phyloP scores from a whole-genome alignment of 2,888 invertebrate genomes.

The Meganola albula region DNA sequence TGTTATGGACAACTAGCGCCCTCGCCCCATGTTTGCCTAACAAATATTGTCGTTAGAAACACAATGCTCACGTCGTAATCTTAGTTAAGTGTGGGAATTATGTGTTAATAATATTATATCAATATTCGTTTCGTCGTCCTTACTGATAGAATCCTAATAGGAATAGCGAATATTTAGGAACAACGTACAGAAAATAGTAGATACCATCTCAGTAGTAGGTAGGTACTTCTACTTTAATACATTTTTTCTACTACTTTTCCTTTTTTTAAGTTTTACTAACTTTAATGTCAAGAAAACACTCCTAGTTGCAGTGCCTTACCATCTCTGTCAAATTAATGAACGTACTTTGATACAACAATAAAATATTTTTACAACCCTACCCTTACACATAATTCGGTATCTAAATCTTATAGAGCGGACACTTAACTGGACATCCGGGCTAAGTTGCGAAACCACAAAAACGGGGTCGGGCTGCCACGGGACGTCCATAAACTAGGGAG shows the following conservation, averaged over 20 bases:
- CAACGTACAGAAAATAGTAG: too few species aligned
- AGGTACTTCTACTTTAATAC: too few species aligned
- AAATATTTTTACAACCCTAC: constrained; percentile 1
- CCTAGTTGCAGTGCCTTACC: too few species aligned
- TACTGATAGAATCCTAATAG: too few species aligned
- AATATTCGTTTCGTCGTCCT: too few species aligned
- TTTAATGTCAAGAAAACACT: too few species aligned
- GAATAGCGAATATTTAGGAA: too few species aligned
- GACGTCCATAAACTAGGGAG: constrained; percentile 60
- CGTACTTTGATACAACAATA: too few species aligned
- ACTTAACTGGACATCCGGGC: constrained; percentile 53
- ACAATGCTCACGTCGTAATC: constrained; percentile 57
- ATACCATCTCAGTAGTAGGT: too few species aligned
- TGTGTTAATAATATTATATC: constrained; percentile 28
- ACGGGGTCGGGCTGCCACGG: constrained; percentile 47
- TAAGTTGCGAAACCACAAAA: constrained; percentile 63
- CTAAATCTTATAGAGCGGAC: constrained; percentile 58
- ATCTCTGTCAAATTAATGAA: too few species aligned
- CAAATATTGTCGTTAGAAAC: constrained; percentile 66
- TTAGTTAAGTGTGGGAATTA: constrained; percentile 49
- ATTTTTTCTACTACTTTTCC: too few species aligned
- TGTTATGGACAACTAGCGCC: constrained; percentile 64
- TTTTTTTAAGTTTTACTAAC: too few species aligned
- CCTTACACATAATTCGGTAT: constrained; percentile 23
- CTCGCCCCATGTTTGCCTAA: constrained; percentile 44